A percentile compares a stretch with the other conserved stretches of the same genome.
phyloP scores from a whole-genome alignment of 2,888 invertebrate species.

The Cacoxenus indagator region DNA sequence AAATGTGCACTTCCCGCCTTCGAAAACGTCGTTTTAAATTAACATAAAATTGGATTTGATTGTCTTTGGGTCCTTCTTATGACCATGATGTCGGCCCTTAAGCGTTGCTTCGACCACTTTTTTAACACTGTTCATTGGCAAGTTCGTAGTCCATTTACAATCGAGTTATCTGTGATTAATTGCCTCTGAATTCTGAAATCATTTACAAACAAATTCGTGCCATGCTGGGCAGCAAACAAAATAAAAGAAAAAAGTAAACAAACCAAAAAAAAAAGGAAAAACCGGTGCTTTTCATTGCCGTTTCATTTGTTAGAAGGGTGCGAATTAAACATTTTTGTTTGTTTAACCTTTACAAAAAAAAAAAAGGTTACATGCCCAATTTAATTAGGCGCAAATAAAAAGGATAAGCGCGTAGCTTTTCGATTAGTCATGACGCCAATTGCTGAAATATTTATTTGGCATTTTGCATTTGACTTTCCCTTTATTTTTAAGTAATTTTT shows the following conservation, averaged over 20 bases:
- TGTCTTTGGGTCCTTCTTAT: conserved; percentile 28
- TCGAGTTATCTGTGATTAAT: conserved; percentile 61
- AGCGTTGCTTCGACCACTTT: conserved; percentile 40
- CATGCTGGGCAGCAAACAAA: background rate
- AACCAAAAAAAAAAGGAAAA: conserved; percentile 27
- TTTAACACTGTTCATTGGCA: background rate
- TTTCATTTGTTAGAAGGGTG: conserved; percentile 49
- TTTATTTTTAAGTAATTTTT: conserved; percentile 30
- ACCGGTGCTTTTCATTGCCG: conserved; percentile 36
- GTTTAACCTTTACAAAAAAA: conserved; percentile 24
- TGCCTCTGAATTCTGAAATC: conserved; percentile 60
- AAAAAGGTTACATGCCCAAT: conserved; percentile 61
- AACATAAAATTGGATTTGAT: conserved; percentile 22
- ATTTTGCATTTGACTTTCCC: too few species aligned
- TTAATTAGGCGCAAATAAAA: conserved; percentile 63
- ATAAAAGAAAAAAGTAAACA: conserved; percentile 10
- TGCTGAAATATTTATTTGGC: conserved; percentile 47
- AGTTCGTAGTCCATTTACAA: conserved; percentile 59
- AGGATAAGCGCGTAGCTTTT: conserved; percentile 47
- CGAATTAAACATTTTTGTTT: conserved; percentile 46
- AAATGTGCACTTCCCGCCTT: background rate
- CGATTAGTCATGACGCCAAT: conserved; percentile 60
- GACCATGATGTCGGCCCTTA: conserved; percentile 28
- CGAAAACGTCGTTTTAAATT: conserved; percentile 22
- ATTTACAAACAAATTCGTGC: conserved; percentile 37